phyloP scores from a whole-genome alignment of 2,888 invertebrate species.

The Lepidocyrtinus sp. region DNA sequence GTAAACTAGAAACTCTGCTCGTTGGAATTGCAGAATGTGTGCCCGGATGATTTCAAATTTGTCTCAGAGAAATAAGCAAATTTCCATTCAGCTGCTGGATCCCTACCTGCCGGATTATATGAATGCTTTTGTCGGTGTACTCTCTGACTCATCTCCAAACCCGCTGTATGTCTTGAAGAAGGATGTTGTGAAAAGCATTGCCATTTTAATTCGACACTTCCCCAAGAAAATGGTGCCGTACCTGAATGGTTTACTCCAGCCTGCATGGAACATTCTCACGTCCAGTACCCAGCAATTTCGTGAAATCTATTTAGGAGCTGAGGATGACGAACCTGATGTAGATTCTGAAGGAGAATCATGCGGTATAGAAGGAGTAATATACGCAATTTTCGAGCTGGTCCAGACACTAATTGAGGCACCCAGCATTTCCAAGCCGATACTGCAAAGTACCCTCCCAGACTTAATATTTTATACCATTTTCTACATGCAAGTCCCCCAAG shows the following conservation, averaged over 20 bases:
- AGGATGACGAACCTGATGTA: slow-evolving; percentile 76
- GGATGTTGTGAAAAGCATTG: slow-evolving; percentile 66
- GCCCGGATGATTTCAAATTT: slow-evolving; percentile 76
- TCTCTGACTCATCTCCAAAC: slow-evolving; percentile 75
- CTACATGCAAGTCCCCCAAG: slow-evolving; percentile 76
- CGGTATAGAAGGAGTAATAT: slow-evolving; percentile 73
- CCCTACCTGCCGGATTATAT: slow-evolving; percentile 81
- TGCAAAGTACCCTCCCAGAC: slow-evolving; percentile 74
- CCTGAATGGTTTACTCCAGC: slow-evolving; percentile 78
- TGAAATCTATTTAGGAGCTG: slow-evolving; percentile 78
- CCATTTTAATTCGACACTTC: slow-evolving; percentile 75
- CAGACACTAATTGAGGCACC: slow-evolving; percentile 72
- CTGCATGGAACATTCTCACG: slow-evolving; percentile 81
- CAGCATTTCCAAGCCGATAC: slow-evolving; percentile 64
- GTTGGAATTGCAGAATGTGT: slow-evolving; percentile 74
- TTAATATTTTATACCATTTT: slow-evolving; percentile 74
- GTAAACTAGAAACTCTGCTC: not conserved
- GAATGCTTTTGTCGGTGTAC: slow-evolving; percentile 77
- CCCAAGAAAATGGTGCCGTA: slow-evolving; percentile 78
- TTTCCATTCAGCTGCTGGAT: slow-evolving; percentile 77
- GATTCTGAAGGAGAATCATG: slow-evolving; percentile 78
- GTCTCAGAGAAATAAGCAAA: slow-evolving; percentile 75
- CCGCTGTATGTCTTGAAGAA: slow-evolving; percentile 62
- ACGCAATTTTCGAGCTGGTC: slow-evolving; percentile 75
- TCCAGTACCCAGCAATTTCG: slow-evolving; percentile 80